These are phyloP conservation scores for Leistus spinibarbis DNA, from an alignment of 2,888 invertebrate genomes.

Conservation along the genomic window DNA sequence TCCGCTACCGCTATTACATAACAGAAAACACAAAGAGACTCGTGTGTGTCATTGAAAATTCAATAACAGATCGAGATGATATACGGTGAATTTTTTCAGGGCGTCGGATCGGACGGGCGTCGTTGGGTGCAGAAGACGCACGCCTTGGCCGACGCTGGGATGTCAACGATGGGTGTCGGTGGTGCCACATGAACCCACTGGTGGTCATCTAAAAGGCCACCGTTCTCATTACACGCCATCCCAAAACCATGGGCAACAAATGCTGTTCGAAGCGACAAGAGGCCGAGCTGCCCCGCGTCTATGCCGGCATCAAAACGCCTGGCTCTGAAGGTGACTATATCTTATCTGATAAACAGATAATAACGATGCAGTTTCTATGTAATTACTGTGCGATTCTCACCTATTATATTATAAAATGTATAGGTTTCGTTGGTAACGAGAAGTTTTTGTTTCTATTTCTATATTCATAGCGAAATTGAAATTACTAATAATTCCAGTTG, in stretches of 20 bases:
- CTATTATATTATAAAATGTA: no score
- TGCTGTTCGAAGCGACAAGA: conserved; percentile 87
- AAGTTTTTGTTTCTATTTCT: no score
- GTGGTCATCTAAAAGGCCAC: neutral
- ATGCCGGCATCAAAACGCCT: conserved; percentile 45
- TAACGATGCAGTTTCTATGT: neutral
- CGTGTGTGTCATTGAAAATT: neutral
- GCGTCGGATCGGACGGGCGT: neutral
- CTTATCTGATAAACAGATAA: neutral
- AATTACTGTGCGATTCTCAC: neutral
- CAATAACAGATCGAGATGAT: no score
- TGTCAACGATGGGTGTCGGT: neutral
- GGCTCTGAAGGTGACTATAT: conserved; percentile 45
- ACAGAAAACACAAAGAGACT: neutral
- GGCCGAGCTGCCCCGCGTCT: conserved; percentile 70
- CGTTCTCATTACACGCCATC: neutral
- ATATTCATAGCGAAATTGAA: no score
- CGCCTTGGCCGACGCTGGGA: conserved; percentile 6
- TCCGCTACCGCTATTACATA: no score
- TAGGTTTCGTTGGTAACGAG: no score
- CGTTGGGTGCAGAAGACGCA: conserved; percentile 16
- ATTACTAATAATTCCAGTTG: no score
- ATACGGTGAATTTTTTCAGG: neutral
- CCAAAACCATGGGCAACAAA: conserved; percentile 76
- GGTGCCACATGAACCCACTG: neutral